Percentiles rank a stretch among this genome's conserved stretches.
Conservation (phyloP, 1,140 invertebrate species). For the Drosophila nebulosa region DNA sequence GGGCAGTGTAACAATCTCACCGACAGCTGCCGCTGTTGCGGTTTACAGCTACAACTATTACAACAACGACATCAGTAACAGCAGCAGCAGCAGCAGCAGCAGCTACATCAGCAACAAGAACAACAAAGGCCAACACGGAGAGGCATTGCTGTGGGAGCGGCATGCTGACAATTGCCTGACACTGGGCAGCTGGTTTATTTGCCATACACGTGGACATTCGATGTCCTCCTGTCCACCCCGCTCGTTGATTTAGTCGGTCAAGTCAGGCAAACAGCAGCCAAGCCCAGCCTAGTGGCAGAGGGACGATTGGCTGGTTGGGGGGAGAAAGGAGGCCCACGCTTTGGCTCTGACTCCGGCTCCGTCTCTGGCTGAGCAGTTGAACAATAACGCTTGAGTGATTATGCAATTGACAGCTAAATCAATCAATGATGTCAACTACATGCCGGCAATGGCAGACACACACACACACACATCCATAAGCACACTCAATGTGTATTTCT, state of each 20-base stretch:
- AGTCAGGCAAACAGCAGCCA: constrained; percentile 45
- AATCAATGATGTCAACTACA: constrained; percentile 80
- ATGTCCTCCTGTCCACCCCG: background rate
- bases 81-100: constrained; percentile 13
- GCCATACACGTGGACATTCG: constrained; percentile 50
- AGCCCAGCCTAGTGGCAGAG: background rate
- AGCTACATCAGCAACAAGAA: too few species aligned
- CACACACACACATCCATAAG: constrained; percentile 21
- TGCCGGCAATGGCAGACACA: constrained; percentile 51
- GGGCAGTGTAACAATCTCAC: constrained; percentile 66
- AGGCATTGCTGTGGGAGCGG: constrained; percentile 2
- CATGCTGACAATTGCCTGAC: constrained; percentile 71
- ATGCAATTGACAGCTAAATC: constrained; percentile 81
- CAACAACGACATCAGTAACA: constrained; percentile 40
- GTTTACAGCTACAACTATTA: constrained; percentile 70
- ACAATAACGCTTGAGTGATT: constrained; percentile 81
- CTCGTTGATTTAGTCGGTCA: constrained; percentile 35
- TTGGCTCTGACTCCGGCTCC: constrained; percentile 18
- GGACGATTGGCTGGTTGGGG: constrained; percentile 2
- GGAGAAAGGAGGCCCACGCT: background rate
- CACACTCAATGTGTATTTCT: constrained; percentile 13
- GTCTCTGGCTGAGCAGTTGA: constrained; percentile 62
- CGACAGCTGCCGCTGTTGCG: constrained; percentile 75
- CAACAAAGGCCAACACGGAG: background rate
- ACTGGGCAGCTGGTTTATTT: constrained; percentile 72